A percentile compares a stretch with the other conserved stretches of the same genome.
Conservation (phyloP, 2,888 invertebrate genomes). For the Phengaris alcon region DNA sequence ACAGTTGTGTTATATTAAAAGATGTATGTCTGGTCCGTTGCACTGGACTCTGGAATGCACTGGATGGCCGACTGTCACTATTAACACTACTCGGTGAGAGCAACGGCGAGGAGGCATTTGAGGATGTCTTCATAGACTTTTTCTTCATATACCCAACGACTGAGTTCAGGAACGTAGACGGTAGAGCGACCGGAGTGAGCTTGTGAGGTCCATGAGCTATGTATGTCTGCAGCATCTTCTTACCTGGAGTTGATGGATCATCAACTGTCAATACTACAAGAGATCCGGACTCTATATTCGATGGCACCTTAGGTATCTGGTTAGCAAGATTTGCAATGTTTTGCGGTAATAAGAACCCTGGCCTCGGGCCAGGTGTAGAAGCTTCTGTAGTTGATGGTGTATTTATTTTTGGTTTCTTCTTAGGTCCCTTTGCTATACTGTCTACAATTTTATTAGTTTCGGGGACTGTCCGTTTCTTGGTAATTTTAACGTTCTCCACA, state of each 20-base stretch:
- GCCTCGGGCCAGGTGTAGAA: not conserved
- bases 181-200: constrained; percentile 61
- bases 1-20: constrained; percentile 66
- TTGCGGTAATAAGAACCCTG: not conserved
- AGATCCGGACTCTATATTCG: constrained; percentile 65
- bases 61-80: constrained; percentile 48
- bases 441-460: not conserved
- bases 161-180: constrained; percentile 58
- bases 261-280: constrained; percentile 66
- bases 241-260: constrained; percentile 63
- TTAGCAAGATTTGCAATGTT: constrained; percentile 41
- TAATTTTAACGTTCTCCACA: constrained; percentile 46
- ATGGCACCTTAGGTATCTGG: constrained; percentile 47
- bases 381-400: constrained; percentile 28
- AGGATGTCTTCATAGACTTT: constrained; percentile 52
- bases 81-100: constrained; percentile 61
- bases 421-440: constrained; percentile 29
- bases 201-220: constrained; percentile 59
- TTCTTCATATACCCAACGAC: constrained; percentile 69
- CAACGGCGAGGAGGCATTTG: constrained; percentile 68
- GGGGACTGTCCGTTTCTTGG: constrained; percentile 28
- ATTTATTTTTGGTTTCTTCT: constrained; percentile 34
- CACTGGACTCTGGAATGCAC: constrained; percentile 50
- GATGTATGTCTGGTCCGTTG: constrained; percentile 59
- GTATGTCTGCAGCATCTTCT: constrained; percentile 71